Base-by-base conservation (phyloP, 35 echinoderm and acorn worm genomes). In the Ophiothrix spiculata region DNA sequence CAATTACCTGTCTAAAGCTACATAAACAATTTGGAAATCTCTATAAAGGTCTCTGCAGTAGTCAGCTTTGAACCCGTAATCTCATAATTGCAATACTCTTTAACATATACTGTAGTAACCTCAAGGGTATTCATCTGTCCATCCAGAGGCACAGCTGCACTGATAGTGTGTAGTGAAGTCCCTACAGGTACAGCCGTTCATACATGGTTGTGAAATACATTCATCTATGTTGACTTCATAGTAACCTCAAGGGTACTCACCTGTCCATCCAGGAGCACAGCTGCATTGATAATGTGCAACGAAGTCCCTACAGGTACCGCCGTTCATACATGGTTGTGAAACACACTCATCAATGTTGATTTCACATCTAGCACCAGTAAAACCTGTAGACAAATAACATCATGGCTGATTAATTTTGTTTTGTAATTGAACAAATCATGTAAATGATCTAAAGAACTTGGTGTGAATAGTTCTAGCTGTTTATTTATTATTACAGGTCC, bases 201-300 rank as follows among this genome's bases (percentile, higher is more conserved):
- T 33, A 60, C 95, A 97, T 29, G 95, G 95, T 38, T 69, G 38
- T 0, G 95, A 97, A 6, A 36, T 80, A 77, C 95, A 97, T 32
- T 97, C 95, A 87, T 97, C 88, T 12, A 97, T 93, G 60, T 97
- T 86, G 31, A 87, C 74, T 45, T 87, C 83, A 82, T 88, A 94
- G 74, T 94, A 42, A 35, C 56, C 31, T 29, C 92, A 87, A 56
- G 56, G 80, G 73, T 75, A 94, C n/a, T n/a, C n/a, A n/a, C n/a
- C n/a, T n/a, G n/a, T n/a, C n/a, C n/a, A n/a, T n/a, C n/a, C n/a
- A n/a, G 79, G 74, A 1, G 37, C 56, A 90, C 94, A 97, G 23
- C 46, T 63, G 64, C 94, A 97, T 1, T 83, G 69, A 56, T 93
- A 97, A 1, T 87, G 64, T 80, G 87, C 94, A 17, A 93, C 77